Conservation (phyloP, 2,888 invertebrate species). For the Apotomis turbidana region DNA sequence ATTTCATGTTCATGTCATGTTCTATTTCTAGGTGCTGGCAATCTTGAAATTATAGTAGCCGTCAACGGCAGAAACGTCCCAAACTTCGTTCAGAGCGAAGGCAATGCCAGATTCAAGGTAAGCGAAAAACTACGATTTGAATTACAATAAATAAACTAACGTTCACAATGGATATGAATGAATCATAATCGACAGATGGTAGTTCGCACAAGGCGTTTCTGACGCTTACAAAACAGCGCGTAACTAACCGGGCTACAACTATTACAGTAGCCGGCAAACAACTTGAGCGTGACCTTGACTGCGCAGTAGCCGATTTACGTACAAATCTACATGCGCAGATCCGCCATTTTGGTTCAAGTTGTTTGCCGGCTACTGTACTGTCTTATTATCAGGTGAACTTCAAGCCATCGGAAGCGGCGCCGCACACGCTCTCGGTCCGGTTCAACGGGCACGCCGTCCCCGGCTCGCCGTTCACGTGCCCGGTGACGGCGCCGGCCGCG, state of each 20-base stretch:
- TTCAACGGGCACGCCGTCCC: slow-evolving; percentile 90
- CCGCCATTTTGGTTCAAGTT: too few species aligned
- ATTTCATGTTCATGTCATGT: not conserved
- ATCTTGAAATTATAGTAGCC: slow-evolving; percentile 98
- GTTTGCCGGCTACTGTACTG: too few species aligned
- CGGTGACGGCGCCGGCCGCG: slow-evolving; percentile 84
- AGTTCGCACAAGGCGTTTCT: too few species aligned
- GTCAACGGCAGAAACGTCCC: slow-evolving; percentile 98
- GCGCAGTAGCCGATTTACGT: too few species aligned
- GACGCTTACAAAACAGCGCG: too few species aligned
- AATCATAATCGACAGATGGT: too few species aligned
- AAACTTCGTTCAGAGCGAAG: slow-evolving; percentile 98
- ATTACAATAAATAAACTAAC: too few species aligned
- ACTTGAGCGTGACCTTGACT: too few species aligned
- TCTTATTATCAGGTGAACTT: slow-evolving; percentile 88
- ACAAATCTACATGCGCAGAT: too few species aligned
- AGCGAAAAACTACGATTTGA: not conserved
- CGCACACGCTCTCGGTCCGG: slow-evolving; percentile 95
- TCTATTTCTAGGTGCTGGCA: slow-evolving; percentile 90
- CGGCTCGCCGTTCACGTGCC: slow-evolving; percentile 97
- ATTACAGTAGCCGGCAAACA: too few species aligned
- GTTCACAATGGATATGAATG: too few species aligned
- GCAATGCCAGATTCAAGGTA: slow-evolving; percentile 96
- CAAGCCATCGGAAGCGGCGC: slow-evolving; percentile 96
- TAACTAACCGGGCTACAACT: too few species aligned